A percentile compares a stretch with the other conserved stretches of the same genome.
Conservation (phyloP, 1,140 invertebrate species). For the Papilio xuthus region DNA sequence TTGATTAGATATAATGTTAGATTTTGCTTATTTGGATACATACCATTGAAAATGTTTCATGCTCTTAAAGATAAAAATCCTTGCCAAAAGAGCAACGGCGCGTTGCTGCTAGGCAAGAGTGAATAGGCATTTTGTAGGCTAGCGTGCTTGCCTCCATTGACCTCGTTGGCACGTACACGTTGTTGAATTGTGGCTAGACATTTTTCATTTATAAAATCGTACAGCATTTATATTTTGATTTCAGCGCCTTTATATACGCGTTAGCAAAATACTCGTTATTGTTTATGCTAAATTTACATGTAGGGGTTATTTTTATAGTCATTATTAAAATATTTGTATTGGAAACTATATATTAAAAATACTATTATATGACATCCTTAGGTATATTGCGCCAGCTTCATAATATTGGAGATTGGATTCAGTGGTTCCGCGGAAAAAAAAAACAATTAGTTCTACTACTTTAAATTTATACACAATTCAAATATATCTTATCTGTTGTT, state of each 20-base stretch:
- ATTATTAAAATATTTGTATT: too few species aligned
- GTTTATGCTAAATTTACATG: neutral
- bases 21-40: neutral
- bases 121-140: slow-evolving; percentile 31
- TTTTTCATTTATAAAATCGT: slow-evolving; percentile 25
- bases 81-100: slow-evolving; percentile 12
- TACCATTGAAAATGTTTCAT: neutral
- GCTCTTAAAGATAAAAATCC: neutral
- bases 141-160: slow-evolving; percentile 22
- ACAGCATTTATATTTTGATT: neutral
- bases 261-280: neutral
- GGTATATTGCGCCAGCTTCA: too few species aligned
- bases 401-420: neutral
- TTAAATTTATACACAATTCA: slow-evolving; percentile 5
- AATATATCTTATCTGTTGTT: neutral
- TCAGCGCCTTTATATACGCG: neutral
- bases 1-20: neutral
- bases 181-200: neutral
- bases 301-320: neutral
- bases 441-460: neutral
- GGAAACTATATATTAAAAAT: too few species aligned
- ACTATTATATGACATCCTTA: too few species aligned
- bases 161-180: slow-evolving; percentile 24
- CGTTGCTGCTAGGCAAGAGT: slow-evolving; percentile 22
- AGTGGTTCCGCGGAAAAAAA: neutral